Evolutionary conservation across 1,140 invertebrate species (phyloP).

Genomic region (Caenorhabditis remanei): DNA sequence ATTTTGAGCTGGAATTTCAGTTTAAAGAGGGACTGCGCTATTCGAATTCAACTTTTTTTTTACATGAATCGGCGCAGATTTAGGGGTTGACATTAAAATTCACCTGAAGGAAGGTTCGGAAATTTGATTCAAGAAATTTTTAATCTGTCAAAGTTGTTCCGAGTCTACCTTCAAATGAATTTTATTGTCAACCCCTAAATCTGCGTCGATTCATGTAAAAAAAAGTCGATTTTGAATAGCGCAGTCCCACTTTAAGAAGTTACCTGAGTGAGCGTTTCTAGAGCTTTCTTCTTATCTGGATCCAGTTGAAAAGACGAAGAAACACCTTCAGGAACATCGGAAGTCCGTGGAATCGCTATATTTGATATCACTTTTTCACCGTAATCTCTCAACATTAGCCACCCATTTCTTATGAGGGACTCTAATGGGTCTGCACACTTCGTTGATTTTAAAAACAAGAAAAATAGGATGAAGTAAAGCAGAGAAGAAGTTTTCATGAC

Average conservation of each 20-base stretch:
- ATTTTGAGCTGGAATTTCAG: neutral
- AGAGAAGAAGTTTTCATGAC: conserved; percentile 14
- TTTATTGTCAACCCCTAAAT: no score
- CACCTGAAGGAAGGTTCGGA: no score
- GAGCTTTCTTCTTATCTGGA: conserved; percentile 5
- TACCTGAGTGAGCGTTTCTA: conserved; percentile 26
- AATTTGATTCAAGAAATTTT: no score
- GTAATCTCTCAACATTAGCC: conserved; percentile 38
- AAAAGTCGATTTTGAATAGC: no score
- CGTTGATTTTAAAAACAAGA: neutral
- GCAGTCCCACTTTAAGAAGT: no score
- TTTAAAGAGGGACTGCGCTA: no score
- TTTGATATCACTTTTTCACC: conserved; percentile 37
- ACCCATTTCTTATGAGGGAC: conserved; percentile 32
- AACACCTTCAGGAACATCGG: conserved; percentile 26
- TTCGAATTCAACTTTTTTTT: no score
- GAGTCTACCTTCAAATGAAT: no score
- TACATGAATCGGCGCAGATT: no score
- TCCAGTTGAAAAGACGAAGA: conserved; percentile 21
- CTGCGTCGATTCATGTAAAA: no score
- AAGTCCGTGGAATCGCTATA: conserved; percentile 35
- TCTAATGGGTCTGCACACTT: neutral
- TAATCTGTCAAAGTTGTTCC: no score
- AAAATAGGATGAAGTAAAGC: neutral
- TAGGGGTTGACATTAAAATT: no score